phyloP scores from a whole-genome alignment of 2,113 vertebrate species.

The Brachyhypopomus gauderio region DNA sequence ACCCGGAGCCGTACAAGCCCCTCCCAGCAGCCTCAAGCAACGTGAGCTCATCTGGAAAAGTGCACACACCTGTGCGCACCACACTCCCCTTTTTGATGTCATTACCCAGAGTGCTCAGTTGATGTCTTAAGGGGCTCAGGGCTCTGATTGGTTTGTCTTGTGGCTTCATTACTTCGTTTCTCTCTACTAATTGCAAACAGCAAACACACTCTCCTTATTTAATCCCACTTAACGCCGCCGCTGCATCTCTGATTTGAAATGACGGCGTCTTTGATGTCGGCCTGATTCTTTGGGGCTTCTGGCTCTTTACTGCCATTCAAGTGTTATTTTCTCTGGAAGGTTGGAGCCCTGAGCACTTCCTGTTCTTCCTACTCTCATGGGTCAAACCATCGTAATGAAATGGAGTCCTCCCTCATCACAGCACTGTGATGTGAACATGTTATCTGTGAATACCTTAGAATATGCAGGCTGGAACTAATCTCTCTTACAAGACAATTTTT shows the following conservation, averaged over 20 bases:
- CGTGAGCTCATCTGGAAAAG: background rate
- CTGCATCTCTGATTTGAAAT: constrained; percentile 10
- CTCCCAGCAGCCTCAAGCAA: background rate
- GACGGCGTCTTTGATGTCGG: constrained; percentile 1
- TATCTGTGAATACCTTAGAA: background rate
- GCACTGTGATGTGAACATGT: background rate
- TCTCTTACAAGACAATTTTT: too few species aligned
- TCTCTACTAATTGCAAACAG: background rate
- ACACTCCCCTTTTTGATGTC: background rate
- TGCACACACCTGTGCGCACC: background rate
- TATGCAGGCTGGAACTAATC: background rate
- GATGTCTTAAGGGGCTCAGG: background rate
- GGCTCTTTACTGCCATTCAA: constrained; percentile 16
- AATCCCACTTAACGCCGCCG: background rate
- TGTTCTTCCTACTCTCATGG: background rate
- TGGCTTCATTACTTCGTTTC: background rate
- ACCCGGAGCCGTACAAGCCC: background rate
- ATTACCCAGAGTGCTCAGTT: background rate
- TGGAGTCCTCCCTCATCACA: background rate
- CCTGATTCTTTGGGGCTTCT: constrained; percentile 16
- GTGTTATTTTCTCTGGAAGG: background rate
- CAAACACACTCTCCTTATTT: background rate
- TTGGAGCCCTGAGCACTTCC: background rate
- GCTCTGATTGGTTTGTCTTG: constrained; percentile 8
- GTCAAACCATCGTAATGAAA: background rate